These are phyloP conservation scores for Neopipo cinnamomea DNA, from an alignment of 2,113 vertebrate genomes.

Conservation along the genomic window DNA sequence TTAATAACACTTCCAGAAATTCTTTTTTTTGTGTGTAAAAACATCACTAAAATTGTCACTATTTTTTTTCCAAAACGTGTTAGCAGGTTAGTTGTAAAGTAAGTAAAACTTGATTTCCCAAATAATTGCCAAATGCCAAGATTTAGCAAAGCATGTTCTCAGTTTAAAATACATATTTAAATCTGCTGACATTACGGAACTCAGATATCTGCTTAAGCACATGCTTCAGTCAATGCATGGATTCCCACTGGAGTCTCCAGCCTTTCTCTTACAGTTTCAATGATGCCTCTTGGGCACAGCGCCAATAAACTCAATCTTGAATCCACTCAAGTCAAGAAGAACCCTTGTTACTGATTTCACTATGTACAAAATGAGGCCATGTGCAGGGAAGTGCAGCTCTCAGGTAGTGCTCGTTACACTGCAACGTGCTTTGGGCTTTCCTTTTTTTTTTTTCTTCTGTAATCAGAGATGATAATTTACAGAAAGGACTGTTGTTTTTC, in stretches of 20 bases:
- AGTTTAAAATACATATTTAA: conserved; percentile 28
- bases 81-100: neutral
- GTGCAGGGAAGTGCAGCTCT: neutral
- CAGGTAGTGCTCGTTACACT: neutral
- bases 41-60: neutral
- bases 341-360: conserved; percentile 42
- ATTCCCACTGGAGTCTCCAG: conserved; percentile 25
- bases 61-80: neutral
- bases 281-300: neutral
- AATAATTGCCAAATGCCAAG: neutral
- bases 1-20: neutral
- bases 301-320: conserved; percentile 38
- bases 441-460: neutral
- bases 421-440: neutral
- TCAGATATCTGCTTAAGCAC: conserved; percentile 28
- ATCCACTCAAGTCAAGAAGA: conserved; percentile 43
- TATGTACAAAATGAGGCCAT: conserved; percentile 25
- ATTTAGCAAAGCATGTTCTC: neutral
- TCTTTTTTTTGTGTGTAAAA: neutral
- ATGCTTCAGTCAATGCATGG: conserved; percentile 16
- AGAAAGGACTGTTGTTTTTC: neutral
- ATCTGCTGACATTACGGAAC: conserved; percentile 17
- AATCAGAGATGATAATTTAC: conserved; percentile 10
- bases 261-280: conserved; percentile 20
- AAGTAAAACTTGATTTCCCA: neutral